Base-by-base conservation (phyloP, 2,113 vertebrate genomes). In the Ophthalmolycus amberensis region DNA sequence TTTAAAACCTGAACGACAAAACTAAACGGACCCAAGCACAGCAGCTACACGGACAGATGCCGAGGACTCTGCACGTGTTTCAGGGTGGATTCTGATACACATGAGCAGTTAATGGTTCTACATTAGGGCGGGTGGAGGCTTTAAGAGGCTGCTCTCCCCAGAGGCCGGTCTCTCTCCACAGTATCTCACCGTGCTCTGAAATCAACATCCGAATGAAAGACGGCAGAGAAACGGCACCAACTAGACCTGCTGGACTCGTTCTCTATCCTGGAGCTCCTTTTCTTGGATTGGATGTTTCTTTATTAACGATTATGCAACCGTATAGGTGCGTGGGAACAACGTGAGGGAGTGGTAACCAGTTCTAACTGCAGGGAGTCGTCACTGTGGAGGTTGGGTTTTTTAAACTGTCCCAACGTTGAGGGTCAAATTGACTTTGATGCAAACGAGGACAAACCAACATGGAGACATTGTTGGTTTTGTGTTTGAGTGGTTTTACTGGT, bases 221-320 rank as follows among this genome's bases (percentile, higher is more conserved):
- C 12, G 1, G 22, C 42, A 3, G 50, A 46, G 44, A 32, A 48
- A 60, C 8, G 10, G 22, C 62, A 54, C 40, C 63, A 7, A 18
- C 54, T 6, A 2, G 62, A 87, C 87, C 79, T 27, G 88, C 67
- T 29, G 1, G 68, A 88, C 88, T 65, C 3, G 83, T 88, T 85
- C 63, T 60, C 10, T 3, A 1, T 82, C 79, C 75, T 9, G 56
- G 2, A 62, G 75, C 76, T 56, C 1, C 32, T 42, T 42, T 42
- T 42, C 10, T 42, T 11, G 2, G 6, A 34, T 34, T 42, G 9
- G 11, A 3, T 42, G 11, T 11, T 42, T 42, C 29, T n/a, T 56
- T 12, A 40, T 6, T 34, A 38, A 27, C 5, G 75, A 78, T 88
- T 77, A 48, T 27, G 79, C 66, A 87, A 80, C 62, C 38, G 60